Base-by-base conservation (phyloP, 30 jellyfish, hydroid and myxozoan genomes). In the Hydra vulgaris region DNA sequence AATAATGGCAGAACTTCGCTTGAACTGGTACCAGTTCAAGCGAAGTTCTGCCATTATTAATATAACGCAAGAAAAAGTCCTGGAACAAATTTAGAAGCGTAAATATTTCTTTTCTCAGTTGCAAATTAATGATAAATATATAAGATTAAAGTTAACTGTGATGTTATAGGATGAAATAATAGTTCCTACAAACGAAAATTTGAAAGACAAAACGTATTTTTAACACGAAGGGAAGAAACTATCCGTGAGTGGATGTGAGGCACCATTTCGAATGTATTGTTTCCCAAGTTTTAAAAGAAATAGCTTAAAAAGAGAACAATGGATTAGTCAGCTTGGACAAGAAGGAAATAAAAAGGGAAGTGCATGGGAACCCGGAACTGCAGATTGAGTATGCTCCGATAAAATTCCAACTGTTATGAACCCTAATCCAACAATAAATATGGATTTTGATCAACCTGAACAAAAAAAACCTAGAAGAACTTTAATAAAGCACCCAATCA, bases 361-460 rank as follows among this genome's bases (percentile, higher is more conserved):
- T 18, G 81, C 80, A 27, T 85, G 95, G 88, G 27, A 61, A 19
- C 95, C 80, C 40, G 85, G 89, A 24, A 20, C 74, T 52, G 73
- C 88, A 61, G 95, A 85, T 72, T 23, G 74, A 81, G 89, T 85
- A 20, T 85, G 95, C 85, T 71, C 88, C 23, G 54, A 78, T 23
- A 69, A 82, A 26, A 74, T 15, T 21, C 89, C 95, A 61, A 79
- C 95, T 7, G 74, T 18, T 12, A 84, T 73, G 52, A 85, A 72
- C 54, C 89, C 95, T 17, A 17, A 27, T 56, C 95, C 95, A 71
- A 27, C 81, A 21, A 73, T 78, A 22, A 73, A 79, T 27, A 83
- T 85, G n/a, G 95, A 85, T 24, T 79, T 78, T 79, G 91, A 83
- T 73, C 52, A 23, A 27, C 61, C 61, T 40, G 75, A 82, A 22